Evolutionary conservation across 2,888 invertebrate species (phyloP), one percentile per base, ranked within the genome.

Genomic region (Nomada flava): DNA sequence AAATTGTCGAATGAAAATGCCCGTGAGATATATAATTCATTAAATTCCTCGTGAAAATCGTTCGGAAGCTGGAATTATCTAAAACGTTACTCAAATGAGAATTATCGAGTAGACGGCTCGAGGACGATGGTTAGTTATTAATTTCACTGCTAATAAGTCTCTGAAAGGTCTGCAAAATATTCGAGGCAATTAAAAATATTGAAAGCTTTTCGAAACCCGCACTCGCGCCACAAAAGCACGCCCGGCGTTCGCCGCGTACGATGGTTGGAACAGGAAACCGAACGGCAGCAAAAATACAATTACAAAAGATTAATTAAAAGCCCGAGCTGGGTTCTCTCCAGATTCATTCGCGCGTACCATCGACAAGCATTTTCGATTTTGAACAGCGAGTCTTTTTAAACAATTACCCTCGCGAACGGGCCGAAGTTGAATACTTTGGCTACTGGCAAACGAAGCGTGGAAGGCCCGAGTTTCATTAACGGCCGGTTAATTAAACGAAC

Each of bases 221-320:
- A 15, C 47, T 47, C 47, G 36, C 1, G 47, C 47, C 13, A 15
- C 47, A 47, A 47, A 36, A 36, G 36, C 36, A 36, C 36, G 36
- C 36, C 5, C 36, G 36, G 0, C 7, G 36, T 47, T 47, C 47
- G 15, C 47, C 15, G 2, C 47, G 47, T 15, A 15, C 15, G 11
- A 47, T 13, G 47, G 13, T 47, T 47, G 47, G 47, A 13, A 47
- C 26, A 13, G 59, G n/a, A n/a, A 23, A 57, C 47, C 18, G 64
- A 20, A 36, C 23, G 65, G 23, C 42, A 72, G n/a, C n/a, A 76
- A 44, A 23, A 59, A 47, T 50, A 47, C 60, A 59, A 67, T 79
- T 71, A 67, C 76, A 67, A 76, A 57, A 62, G 71, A 79, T 57
- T 67, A 76, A 76, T 76, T 67, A 23, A 71, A 71, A 47, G 50